Conservation (phyloP, 2,888 invertebrate species). For the Ennomos erosarius region DNA sequence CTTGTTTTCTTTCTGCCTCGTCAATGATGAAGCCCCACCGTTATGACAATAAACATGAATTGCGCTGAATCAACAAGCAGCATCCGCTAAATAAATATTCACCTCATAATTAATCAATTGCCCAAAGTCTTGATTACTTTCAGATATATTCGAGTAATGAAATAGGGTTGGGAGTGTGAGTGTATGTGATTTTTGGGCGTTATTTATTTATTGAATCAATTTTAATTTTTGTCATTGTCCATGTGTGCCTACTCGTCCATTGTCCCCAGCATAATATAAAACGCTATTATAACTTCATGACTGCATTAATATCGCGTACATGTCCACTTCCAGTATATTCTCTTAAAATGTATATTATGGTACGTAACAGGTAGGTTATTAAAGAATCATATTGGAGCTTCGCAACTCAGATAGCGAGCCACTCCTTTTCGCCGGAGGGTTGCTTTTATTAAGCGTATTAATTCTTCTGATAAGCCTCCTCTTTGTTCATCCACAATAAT, state of each 20-base stretch:
- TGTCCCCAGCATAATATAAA: constrained; percentile 1
- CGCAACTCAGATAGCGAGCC: constrained; percentile 40
- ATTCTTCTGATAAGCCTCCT: constrained; percentile 62
- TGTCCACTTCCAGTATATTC: constrained; percentile 36
- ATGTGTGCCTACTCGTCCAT: neutral
- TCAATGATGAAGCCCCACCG: constrained; percentile 66
- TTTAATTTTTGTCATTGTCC: too few relatives aligned
- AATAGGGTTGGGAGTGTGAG: too few relatives aligned
- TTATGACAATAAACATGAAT: constrained; percentile 49
- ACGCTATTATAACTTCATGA: neutral
- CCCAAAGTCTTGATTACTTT: too few relatives aligned
- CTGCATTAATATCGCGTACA: constrained; percentile 11
- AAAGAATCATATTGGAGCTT: constrained; percentile 42
- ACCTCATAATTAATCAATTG: too few relatives aligned
- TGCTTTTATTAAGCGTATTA: constrained; percentile 57
- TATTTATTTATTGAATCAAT: too few relatives aligned
- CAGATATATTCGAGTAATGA: too few relatives aligned
- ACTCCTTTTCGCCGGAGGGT: constrained; percentile 44
- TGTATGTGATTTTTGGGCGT: too few relatives aligned
- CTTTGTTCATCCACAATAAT: constrained; percentile 61
- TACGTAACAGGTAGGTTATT: constrained; percentile 42
- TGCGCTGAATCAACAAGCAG: constrained; percentile 26
- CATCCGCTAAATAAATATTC: neutral
- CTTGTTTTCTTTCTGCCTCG: constrained; percentile 81
- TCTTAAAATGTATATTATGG: constrained; percentile 25